Percentiles rank a stretch among this genome's conserved stretches.
Conservation (phyloP, 2,797 vertebrate genomes). For the Philypnodon macrostomus region DNA sequence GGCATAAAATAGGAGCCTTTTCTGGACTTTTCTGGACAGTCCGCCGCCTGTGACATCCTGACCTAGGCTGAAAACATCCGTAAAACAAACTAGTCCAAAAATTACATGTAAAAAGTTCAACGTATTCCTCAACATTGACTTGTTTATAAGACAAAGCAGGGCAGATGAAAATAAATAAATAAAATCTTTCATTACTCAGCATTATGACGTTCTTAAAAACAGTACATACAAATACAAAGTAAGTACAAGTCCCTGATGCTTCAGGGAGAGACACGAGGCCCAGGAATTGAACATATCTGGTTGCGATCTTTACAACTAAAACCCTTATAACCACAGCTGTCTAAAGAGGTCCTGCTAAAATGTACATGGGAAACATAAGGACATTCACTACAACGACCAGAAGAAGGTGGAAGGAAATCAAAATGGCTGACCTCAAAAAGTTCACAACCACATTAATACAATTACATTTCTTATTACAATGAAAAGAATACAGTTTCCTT, state of each 20-base stretch:
- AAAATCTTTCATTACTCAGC: conserved; percentile 66
- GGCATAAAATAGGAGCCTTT: conserved; percentile 65
- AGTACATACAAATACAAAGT: conserved; percentile 71
- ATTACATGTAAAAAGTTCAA: conserved; percentile 61
- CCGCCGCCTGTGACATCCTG: conserved; percentile 51
- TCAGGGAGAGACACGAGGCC: conserved; percentile 59
- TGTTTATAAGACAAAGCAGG: too few species aligned
- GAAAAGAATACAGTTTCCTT: conserved; percentile 64
- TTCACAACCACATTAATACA: conserved; percentile 82
- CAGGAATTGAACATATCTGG: conserved; percentile 48
- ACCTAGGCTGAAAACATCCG: conserved; percentile 64
- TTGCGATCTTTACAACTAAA: conserved; percentile 62
- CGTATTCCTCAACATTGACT: too few species aligned
- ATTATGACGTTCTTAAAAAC: conserved; percentile 70
- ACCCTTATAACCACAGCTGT: conserved; percentile 67
- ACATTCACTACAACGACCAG: conserved; percentile 75
- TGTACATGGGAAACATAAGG: conserved; percentile 55
- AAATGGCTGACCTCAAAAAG: conserved; percentile 76
- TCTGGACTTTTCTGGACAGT: conserved; percentile 40
- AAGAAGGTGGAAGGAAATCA: conserved; percentile 25
- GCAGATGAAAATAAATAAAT: conserved; percentile 80
- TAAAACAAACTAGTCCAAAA: conserved; percentile 68
- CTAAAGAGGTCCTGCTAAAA: conserved; percentile 74
- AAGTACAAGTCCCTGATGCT: conserved; percentile 77
- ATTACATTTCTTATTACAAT: conserved; percentile 76